Conservation (phyloP, 2,888 invertebrate species). For the Margaritifera margaritifera region DNA sequence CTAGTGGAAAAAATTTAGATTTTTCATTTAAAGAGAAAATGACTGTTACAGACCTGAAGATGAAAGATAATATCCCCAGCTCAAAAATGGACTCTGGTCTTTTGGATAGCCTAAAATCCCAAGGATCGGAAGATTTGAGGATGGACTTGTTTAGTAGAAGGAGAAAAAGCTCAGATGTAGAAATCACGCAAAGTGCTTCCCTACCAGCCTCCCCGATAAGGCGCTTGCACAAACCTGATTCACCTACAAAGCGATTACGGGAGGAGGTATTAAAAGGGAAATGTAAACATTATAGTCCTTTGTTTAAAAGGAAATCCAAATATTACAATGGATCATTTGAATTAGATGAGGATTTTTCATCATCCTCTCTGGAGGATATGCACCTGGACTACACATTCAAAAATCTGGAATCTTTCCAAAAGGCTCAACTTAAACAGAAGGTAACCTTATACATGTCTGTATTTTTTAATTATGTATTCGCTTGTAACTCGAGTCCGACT, state of each 20-base stretch:
- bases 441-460: conserved; percentile 31
- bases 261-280: conserved; percentile 60
- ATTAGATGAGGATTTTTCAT: conserved; percentile 55
- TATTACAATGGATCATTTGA: conserved; percentile 46
- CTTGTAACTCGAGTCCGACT: no score
- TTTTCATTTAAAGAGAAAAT: no score
- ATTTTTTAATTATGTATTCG: no score
- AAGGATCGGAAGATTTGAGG: not conserved
- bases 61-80: not conserved
- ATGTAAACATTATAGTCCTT: conserved; percentile 63
- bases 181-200: conserved; percentile 63
- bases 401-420: conserved; percentile 69
- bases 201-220: conserved; percentile 67
- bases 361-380: conserved; percentile 51
- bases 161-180: conserved; percentile 11
- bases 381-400: conserved; percentile 59
- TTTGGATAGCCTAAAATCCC: not conserved
- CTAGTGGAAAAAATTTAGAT: no score
- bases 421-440: conserved; percentile 70
- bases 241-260: conserved; percentile 47
- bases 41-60: conserved; percentile 1
- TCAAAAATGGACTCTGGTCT: conserved; percentile 6
- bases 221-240: conserved; percentile 48
- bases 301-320: conserved; percentile 59
- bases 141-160: not conserved